A percentile compares a stretch with the other conserved stretches of the same genome.
Conservation (phyloP, 2,888 invertebrate species). For the Spisula subtruncata region DNA sequence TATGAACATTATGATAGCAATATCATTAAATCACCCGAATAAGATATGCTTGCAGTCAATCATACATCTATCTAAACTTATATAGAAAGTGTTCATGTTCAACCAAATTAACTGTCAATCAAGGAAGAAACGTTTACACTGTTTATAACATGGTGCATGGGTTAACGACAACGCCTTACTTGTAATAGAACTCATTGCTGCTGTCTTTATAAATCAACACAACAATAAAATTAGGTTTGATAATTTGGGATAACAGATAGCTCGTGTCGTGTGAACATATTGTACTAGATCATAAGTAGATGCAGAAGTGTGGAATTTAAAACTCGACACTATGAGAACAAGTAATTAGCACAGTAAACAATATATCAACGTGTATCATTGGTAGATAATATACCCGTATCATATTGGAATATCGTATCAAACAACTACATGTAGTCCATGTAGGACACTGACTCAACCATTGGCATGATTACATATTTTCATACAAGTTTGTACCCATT, state of each 20-base stretch:
- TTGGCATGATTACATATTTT: no score
- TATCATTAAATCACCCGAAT: slow-evolving; percentile 11
- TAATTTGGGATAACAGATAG: neutral
- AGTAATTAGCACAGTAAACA: neutral
- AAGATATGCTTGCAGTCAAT: neutral
- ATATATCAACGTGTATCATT: neutral
- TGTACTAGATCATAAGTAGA: neutral
- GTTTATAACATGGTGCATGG: neutral
- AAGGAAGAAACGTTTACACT: neutral
- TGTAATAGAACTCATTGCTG: neutral
- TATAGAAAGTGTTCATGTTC: neutral
- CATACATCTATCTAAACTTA: neutral
- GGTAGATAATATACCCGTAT: no score
- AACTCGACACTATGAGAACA: neutral
- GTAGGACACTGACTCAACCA: no score
- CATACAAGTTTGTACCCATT: no score
- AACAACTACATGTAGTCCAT: no score
- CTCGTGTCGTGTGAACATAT: neutral
- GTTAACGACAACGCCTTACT: neutral
- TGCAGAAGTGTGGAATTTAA: neutral
- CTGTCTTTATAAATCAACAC: neutral
- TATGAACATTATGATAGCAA: neutral
- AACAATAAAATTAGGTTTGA: neutral
- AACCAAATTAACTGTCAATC: slow-evolving; percentile 4
- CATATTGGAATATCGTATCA: neutral